Conservation (phyloP, 2,113 vertebrate genomes). For the Mohoua ochrocephala region DNA sequence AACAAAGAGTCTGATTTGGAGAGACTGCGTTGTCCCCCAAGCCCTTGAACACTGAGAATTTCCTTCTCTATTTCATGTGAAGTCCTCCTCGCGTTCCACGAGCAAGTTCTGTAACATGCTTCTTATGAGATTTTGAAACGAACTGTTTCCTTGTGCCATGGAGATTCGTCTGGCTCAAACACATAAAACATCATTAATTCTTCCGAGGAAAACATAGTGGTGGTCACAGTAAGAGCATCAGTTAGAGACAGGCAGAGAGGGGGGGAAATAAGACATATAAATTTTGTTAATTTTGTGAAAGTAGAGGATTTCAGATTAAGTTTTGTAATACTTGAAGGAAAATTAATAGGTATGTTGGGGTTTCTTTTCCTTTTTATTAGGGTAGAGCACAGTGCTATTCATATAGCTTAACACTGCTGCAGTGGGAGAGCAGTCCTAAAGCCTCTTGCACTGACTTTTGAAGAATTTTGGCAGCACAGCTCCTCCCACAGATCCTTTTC, state of each 20-base stretch:
- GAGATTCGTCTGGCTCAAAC: not conserved
- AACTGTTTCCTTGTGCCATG: not conserved
- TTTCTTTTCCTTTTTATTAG: not conserved
- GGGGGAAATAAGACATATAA: not conserved
- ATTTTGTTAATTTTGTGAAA: not conserved
- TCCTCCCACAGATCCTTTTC: not conserved
- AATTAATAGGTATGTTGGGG: accelerated
- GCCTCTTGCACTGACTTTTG: not conserved
- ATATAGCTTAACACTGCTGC: not conserved
- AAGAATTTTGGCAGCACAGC: not conserved
- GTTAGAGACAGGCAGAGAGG: not conserved
- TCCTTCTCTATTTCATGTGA: not conserved
- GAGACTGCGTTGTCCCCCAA: not conserved
- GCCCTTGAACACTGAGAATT: not conserved
- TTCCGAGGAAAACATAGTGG: not conserved
- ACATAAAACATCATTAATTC: not conserved
- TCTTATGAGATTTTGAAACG: not conserved
- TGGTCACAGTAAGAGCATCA: not conserved
- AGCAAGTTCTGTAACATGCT: not conserved
- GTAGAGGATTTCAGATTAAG: not conserved
- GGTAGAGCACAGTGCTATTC: not conserved
- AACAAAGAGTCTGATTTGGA: not conserved
- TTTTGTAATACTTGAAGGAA: not conserved
- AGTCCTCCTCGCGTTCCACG: not conserved
- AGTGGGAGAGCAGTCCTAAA: not conserved